Base-by-base conservation (phyloP, 2,797 vertebrate species). In the Propithecus deckenii region DNA sequence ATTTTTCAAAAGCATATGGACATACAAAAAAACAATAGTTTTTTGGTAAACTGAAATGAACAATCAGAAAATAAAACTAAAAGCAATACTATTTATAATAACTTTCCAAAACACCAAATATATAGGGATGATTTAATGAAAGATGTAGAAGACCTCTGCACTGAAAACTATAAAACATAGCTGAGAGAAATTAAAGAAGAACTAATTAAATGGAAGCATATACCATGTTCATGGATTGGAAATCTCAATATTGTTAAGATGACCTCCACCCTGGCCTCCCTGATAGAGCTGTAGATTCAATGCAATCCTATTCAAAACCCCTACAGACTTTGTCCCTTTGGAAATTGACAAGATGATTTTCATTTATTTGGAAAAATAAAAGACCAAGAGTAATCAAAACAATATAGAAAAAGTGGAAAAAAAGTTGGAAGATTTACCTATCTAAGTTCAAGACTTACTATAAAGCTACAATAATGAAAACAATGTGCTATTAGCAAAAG, bases 341-440 rank as follows among this genome's bases (percentile, higher is more conserved):
- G 28, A 94, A 80, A 94, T 13, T 48, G 23, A 89, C 14, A 76
- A 89, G 74, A 92, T 65, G 11, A 79, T 43, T 78, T 94, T 78
- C 80, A 65, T 79, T 80, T 96, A 94, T 78, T 93, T 97, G 79
- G 74, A 89, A 86, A 94, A 32, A 87, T 13, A 85, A 91, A 95
- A 46, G 50, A 71, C 55, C 35, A 90, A 86, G 14, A 87, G 81
- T 23, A 74, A 23, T 94, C 52, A 91, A 91, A 86, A 92, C 1
- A 38, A 28, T 46, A 28, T 57, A 88, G 46, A 38, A 83, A 88
- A 85, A n/a, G 28, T 93, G 88, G 50, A 38, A 94, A 75, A 48
- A 89, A 41, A 50, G 2, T 52, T 59, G 30, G 30, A 32, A 50
- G 67, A 89, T 4, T 78, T 86, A 79, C 11, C 59, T 89, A 87